These are phyloP conservation scores for Protobothrops mucrosquamatus DNA, from an alignment of 2,113 vertebrate genomes.

Conservation along the genomic window DNA sequence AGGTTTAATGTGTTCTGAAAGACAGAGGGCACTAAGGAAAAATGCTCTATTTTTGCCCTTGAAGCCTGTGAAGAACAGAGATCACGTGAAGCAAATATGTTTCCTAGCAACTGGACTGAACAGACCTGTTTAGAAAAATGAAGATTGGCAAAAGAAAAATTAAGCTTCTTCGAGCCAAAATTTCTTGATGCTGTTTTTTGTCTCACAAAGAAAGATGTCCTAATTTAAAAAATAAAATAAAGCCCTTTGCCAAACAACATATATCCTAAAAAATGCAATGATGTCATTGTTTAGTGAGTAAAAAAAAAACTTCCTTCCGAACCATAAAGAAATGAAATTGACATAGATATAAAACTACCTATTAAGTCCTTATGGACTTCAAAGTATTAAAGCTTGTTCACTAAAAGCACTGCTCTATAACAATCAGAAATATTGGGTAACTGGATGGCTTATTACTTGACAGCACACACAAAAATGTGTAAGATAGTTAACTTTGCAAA, in stretches of 20 bases:
- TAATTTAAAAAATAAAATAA: not conserved
- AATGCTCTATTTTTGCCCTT: constrained; percentile 36
- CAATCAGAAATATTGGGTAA: not conserved
- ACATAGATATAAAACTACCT: not conserved
- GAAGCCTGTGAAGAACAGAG: constrained; percentile 34
- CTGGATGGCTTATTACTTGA: not conserved
- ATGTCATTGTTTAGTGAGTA: not conserved
- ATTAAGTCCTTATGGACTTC: not conserved
- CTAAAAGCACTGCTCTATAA: not conserved
- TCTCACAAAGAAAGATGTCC: not conserved
- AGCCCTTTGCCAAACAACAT: fast-evolving
- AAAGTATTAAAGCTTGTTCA: not conserved
- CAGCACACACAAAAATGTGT: not conserved
- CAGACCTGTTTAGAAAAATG: constrained; percentile 40
- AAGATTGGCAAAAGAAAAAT: constrained; percentile 30
- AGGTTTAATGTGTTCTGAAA: constrained; percentile 46
- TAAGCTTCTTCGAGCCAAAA: constrained; percentile 7
- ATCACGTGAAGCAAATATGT: constrained; percentile 38
- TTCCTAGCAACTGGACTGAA: constrained; percentile 66
- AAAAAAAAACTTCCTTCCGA: not conserved
- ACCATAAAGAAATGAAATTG: constrained; percentile 1
- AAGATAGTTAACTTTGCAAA: not conserved
- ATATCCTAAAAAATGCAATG: not conserved
- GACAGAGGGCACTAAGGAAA: not conserved
- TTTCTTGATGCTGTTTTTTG: constrained; percentile 5